Percentiles rank a stretch among this genome's conserved stretches.
Conservation (phyloP, 1,140 invertebrate genomes). For the Tetragnatha versicolor region DNA sequence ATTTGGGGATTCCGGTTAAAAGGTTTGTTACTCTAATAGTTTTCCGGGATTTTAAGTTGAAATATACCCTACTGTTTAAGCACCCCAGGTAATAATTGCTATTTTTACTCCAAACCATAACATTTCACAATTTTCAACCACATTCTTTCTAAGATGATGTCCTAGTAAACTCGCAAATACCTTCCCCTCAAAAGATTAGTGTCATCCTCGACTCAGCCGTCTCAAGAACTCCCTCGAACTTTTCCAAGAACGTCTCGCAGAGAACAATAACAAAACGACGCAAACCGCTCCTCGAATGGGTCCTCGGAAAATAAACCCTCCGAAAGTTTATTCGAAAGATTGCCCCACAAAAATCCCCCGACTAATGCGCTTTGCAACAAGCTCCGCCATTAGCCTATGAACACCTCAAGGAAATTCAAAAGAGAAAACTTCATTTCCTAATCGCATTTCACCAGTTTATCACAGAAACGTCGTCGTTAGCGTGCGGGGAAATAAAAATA, state of each 20-base stretch:
- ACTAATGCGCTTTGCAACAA: slow-evolving; percentile 17
- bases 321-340: slow-evolving; percentile 3
- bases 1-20: too few relatives aligned
- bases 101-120: too few relatives aligned
- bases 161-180: too few relatives aligned
- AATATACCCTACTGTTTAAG: too few relatives aligned
- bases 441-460: slow-evolving; percentile 22
- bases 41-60: too few relatives aligned
- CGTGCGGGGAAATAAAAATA: slow-evolving; percentile 10
- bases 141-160: too few relatives aligned
- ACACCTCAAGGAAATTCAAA: neutral
- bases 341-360: neutral
- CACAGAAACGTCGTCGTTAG: slow-evolving; percentile 23
- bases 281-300: neutral
- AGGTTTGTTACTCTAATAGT: too few relatives aligned
- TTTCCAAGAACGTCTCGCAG: neutral
- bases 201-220: too few relatives aligned
- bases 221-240: neutral
- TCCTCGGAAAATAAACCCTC: neutral
- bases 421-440: slow-evolving; percentile 15
- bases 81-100: too few relatives aligned
- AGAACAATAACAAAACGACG: too few relatives aligned
- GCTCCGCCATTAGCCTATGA: slow-evolving; percentile 7
- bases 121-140: too few relatives aligned
- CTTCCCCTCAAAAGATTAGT: too few relatives aligned